Conservation (phyloP, 2,797 vertebrate genomes). For the Ctenosaura bakeri region DNA sequence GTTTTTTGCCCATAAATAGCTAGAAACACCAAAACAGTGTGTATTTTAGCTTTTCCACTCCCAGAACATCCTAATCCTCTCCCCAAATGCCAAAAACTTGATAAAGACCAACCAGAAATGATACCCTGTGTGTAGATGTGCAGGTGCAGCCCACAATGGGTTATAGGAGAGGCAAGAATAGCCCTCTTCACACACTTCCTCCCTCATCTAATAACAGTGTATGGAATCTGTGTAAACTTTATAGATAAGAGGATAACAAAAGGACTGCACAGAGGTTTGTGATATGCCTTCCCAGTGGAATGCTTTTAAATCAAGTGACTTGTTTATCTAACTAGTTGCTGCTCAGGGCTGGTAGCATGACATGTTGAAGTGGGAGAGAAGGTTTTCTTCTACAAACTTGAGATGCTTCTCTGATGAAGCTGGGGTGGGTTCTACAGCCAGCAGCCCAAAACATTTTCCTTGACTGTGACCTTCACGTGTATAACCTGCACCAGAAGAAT, state of each 20-base stretch:
- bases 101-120: no score
- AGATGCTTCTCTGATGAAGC: background rate
- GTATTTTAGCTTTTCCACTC: no score
- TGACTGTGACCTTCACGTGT: slow-evolving; percentile 87
- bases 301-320: background rate
- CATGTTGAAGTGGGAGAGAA: background rate
- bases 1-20: no score
- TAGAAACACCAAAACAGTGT: no score
- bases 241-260: slow-evolving; percentile 1
- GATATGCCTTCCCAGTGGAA: background rate
- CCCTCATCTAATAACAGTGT: background rate
- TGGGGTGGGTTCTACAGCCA: background rate
- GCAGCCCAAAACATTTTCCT: slow-evolving; percentile 75
- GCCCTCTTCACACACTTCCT: no score
- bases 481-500: slow-evolving; percentile 99
- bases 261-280: background rate
- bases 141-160: background rate
- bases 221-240: background rate
- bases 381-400: background rate
- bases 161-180: background rate
- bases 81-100: no score
- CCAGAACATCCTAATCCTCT: no score
- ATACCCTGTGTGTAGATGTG: background rate
- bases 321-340: background rate
- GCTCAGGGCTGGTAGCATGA: background rate